Base-by-base conservation (phyloP, 1,140 invertebrate species). In the Cotesia chilonis region DNA sequence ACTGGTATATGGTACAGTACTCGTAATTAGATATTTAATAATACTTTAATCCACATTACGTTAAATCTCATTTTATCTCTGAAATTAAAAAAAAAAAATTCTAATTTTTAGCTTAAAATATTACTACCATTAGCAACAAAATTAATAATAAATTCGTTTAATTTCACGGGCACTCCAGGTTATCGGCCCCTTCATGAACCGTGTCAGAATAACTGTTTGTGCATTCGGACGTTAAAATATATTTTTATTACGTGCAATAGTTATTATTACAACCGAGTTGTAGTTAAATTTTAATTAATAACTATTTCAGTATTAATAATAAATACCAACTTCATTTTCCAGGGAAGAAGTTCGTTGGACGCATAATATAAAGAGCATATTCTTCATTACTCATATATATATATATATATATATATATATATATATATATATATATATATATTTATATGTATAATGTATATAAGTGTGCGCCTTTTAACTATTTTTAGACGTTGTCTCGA, bases 401-500 rank as follows among this genome's bases (percentile, higher is more conserved):
- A 28, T 28, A 2, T 28, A 28, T 28, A 28, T 17, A 17, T 2
- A 5, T 41, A 41, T 41, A 41, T 41, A 41, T 41, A 41, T 41
- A 1, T 41, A 4, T 41, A 41, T 41, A 41, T 14, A 47, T 47
- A 47, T 47, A 47, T 47, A 41, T 41, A 1, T 41, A 4, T 41
- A 41, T 41, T 14, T 14, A 14, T 14, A 14, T 14, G 14, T 14
- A 14, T 14, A 14, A 41, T 41, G 38, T 41, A 41, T 41, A 41
- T 41, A 41, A 7, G 9, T 47, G 10, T 20, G 35, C 4, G 59
- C 28, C 28, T 60, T 36, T 36, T 36, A 7, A 36, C 59, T 60
- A 60, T 60, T 68, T 74, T 68, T 37, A 61, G 10, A 59, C 28
- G 7, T 14, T 9, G 54, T 63, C 57, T n/a, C 59, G 66, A 68